Base-by-base conservation (phyloP, 2,113 vertebrate species). In the Ochotona princeps region DNA sequence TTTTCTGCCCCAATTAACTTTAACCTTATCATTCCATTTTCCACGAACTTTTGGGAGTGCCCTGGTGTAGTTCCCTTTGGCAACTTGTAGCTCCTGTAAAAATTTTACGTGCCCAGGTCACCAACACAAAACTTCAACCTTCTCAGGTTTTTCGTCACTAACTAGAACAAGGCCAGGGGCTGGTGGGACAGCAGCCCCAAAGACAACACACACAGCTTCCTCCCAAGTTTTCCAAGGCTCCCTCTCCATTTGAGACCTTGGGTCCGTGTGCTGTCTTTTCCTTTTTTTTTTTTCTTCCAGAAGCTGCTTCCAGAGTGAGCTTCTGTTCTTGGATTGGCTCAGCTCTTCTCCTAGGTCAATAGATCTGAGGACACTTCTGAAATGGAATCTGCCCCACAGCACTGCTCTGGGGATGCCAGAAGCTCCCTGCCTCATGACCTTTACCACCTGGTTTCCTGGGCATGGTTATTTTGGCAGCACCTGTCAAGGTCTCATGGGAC, bases 361-460 rank as follows among this genome's bases (percentile, higher is more conserved):
- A 51, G 92, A 72, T 74, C 20, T 51, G 26, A 90, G 76, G 94
- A 74, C 63, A 49, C 76, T 70, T 88, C 28, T 82, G 91, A 89
- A 87, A 89, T 47, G 83, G 89, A 88, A 90, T 92, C 84, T 21
- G n/a, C 23, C 87, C 81, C n/a, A 32, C 57, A 5, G 47, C 83
- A 3, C 44, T 14, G 4, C 35, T 65, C 75, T 65, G 51, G 3
- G 85, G 88, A 47, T 28, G 2, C 13, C 0, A 7, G 65, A 85
- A 67, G 85, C 70, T 57, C 28, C 81, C 93, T 32, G 69, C 74
- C 81, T 28, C 0, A 2, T 93, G 95, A 93, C 74, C 92, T 88
- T 91, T 91, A 82, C 84, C 96, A 69, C 84, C 90, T 87, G 67
- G 60, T 63, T 85, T 18, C 79, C 2, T 2, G 74, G 57, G 28